Evolutionary conservation across 2,113 vertebrate species (phyloP), one percentile per base, ranked within the genome.

Genomic region (Eurypyga helias): DNA sequence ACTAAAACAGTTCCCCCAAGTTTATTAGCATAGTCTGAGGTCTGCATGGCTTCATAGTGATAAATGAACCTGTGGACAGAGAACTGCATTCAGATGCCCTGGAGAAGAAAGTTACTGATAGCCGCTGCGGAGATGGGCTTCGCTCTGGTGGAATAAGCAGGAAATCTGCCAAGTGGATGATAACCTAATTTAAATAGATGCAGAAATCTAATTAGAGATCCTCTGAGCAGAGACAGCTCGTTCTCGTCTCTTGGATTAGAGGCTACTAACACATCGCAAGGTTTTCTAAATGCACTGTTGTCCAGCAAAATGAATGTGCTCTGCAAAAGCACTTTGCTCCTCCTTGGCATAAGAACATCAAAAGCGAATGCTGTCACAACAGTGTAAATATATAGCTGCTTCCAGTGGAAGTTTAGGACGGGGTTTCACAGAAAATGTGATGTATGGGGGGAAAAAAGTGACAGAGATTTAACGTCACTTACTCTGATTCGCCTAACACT

Each of bases 121-220:
- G 61, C 58, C 9, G 3, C 64, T 60, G 77, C 1, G 0, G 73
- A 87, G 81, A 76, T 29, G 82, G 89, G 62, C 83, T 67, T 90
- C 38, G 1, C 80, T 65, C 65, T 48, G 70, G 34, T 87, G 49
- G 73, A 89, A 82, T 4, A 69, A 65, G 91, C 94, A 89, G 96
- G 94, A 96, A 91, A 93, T 49, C 87, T 95, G 91, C 96, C 93
- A 85, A 94, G 87, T 57, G 91, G 81, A 76, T 71, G 73, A 69
- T 93, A 96, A 96, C 89, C 73, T 91, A 87, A 97, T 96, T 97
- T 89, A 94, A 95, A 95, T 55, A 94, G 94, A 96, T 71, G 70
- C 83, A 96, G 93, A 94, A 97, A 97, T 91, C 61, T 84, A 97
- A 94, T 96, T 96, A 97, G 91, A 61, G 72, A 71, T 72, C 38